Percentiles rank a stretch among this genome's conserved stretches.
Conservation (phyloP, 2,797 vertebrate genomes). For the Lepilemur ruficaudatus region DNA sequence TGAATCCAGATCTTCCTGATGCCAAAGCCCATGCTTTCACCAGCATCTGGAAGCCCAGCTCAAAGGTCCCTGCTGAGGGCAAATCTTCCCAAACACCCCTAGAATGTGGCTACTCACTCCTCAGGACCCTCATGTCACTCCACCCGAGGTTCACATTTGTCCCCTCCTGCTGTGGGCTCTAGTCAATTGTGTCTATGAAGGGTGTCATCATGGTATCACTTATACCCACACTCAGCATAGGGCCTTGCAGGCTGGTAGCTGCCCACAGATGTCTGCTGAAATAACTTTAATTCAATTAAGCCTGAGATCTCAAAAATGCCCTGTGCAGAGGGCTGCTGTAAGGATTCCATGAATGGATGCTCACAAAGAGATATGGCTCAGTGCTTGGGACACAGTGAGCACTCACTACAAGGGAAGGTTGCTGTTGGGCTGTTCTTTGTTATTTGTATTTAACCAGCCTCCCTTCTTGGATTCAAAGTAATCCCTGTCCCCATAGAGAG, state of each 20-base stretch:
- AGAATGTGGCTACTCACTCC: neutral
- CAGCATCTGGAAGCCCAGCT: neutral
- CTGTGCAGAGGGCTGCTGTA: neutral
- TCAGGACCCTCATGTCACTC: neutral
- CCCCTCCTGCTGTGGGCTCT: neutral
- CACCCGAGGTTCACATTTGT: neutral
- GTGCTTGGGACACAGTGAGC: neutral
- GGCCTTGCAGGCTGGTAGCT: neutral
- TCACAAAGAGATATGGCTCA: neutral
- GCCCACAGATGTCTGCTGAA: neutral
- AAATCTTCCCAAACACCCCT: neutral
- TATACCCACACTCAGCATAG: fast-evolving
- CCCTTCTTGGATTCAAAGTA: neutral
- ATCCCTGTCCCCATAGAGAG: neutral
- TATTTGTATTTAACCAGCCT: neutral
- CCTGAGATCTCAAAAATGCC: neutral
- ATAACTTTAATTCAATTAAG: neutral
- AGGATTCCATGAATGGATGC: neutral
- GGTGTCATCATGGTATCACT: neutral
- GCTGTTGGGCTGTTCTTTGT: neutral
- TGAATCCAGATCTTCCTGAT: neutral
- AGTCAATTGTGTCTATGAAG: neutral
- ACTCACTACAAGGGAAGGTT: neutral
- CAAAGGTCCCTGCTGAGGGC: neutral
- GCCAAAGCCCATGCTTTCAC: neutral